These are phyloP conservation scores for Mionectes olivaceus DNA, from an alignment of 2,797 vertebrate genomes.

Conservation along the genomic window DNA sequence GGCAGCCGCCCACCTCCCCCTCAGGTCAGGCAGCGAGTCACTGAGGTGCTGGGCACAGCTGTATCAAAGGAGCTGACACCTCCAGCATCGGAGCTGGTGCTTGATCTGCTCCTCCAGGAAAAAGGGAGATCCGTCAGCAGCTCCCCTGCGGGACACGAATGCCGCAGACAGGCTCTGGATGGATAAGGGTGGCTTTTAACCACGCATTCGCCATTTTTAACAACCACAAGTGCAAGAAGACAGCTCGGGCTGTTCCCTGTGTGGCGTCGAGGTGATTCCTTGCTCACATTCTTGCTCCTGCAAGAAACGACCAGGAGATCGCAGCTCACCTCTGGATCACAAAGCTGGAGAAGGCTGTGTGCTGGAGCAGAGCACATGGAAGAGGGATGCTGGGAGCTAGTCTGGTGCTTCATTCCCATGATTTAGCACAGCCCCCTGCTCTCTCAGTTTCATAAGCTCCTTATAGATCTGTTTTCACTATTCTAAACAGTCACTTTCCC, in stretches of 20 bases:
- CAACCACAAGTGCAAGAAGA: rapidly evolving
- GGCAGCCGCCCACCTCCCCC: constrained; percentile 1
- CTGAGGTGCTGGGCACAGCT: constrained; percentile 26
- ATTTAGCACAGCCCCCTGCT: not conserved
- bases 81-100: not conserved
- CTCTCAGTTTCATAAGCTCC: not conserved
- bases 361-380: not conserved
- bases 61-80: constrained; percentile 50
- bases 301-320: not conserved
- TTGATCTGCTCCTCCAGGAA: not conserved
- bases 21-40: constrained; percentile 10
- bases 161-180: not conserved
- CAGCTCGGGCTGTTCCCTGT: not conserved
- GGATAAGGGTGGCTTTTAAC: not conserved
- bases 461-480: not conserved
- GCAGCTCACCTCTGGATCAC: not conserved
- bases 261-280: not conserved
- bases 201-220: not conserved
- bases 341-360: not conserved
- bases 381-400: not conserved
- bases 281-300: not conserved
- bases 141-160: rapidly evolving
- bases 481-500: constrained; percentile 21
- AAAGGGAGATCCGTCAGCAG: not conserved
- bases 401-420: not conserved